A percentile compares a stretch with the other conserved stretches of the same genome.
These are phyloP conservation scores for Cochlearius cochlearius DNA, from an alignment of 2,113 vertebrate species.

Conservation along the genomic window DNA sequence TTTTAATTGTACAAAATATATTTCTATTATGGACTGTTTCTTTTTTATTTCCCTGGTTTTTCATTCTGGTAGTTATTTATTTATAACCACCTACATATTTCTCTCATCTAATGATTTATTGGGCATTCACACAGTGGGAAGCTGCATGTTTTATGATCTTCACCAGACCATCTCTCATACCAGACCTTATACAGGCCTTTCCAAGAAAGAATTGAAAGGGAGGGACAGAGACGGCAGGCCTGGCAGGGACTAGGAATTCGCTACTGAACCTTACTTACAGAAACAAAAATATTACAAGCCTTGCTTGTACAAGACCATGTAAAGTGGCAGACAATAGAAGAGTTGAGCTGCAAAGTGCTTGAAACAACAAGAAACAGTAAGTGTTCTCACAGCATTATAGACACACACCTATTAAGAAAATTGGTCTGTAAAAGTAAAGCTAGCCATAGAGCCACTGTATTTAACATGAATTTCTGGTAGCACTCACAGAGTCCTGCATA, in stretches of 20 bases:
- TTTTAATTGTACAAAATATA: not conserved
- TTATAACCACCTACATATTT: not conserved
- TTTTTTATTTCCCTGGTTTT: not conserved
- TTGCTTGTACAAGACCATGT: not conserved
- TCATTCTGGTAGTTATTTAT: not conserved
- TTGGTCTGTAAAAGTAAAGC: not conserved
- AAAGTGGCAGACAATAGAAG: not conserved
- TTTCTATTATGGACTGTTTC: not conserved
- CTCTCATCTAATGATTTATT: not conserved
- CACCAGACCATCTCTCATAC: not conserved
- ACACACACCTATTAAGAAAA: not conserved
- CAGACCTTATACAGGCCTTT: not conserved
- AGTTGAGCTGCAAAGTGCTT: not conserved
- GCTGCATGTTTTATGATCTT: not conserved
- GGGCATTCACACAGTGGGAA: not conserved
- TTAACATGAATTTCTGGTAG: not conserved
- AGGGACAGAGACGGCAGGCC: not conserved
- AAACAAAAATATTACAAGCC: not conserved
- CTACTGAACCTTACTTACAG: not conserved
- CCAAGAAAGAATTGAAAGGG: not conserved
- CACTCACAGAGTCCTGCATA: not conserved
- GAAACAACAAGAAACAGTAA: not conserved
- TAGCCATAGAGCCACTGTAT: not conserved
- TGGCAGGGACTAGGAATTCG: not conserved
- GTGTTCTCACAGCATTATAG: not conserved